Evolutionary conservation across 2,888 invertebrate species (phyloP).

Genomic region (Trissolcus brochymenae): DNA sequence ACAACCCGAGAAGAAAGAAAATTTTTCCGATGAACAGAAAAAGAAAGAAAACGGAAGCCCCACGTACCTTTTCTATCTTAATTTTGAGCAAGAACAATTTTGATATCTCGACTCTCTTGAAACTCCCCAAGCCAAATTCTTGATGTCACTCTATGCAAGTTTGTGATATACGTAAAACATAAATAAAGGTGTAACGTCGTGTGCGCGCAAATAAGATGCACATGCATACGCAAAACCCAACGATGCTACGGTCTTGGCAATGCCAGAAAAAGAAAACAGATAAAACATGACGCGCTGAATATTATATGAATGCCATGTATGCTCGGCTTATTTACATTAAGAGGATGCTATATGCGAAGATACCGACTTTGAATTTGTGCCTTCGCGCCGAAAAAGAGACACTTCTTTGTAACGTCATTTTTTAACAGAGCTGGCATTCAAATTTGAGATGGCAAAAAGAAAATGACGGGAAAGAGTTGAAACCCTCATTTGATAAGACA

Average conservation of each 20-base stretch:
- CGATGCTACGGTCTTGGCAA: slow-evolving; percentile 61
- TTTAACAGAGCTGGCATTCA: no score
- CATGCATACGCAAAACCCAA: slow-evolving; percentile 64
- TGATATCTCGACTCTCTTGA: slow-evolving; percentile 25
- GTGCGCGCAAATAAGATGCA: slow-evolving; percentile 65
- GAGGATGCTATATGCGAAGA: no score
- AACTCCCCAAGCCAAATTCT: slow-evolving; percentile 48
- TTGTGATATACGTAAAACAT: slow-evolving; percentile 55
- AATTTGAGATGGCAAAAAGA: no score
- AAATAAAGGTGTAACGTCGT: slow-evolving; percentile 54
- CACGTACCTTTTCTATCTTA: no score
- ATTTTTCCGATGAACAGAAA: slow-evolving; percentile 9
- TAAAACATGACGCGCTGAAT: slow-evolving; percentile 45
- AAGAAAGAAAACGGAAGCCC: slow-evolving; percentile 5
- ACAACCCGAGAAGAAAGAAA: background rate
- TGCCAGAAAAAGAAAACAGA: slow-evolving; percentile 56
- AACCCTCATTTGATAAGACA: no score
- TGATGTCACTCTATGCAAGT: slow-evolving; percentile 52
- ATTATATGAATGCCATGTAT: slow-evolving; percentile 40
- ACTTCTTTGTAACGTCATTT: no score
- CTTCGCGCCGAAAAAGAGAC: no score
- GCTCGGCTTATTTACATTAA: slow-evolving; percentile 49
- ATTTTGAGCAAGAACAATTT: background rate
- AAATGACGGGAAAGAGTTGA: no score
- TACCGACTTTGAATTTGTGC: no score